A percentile compares a stretch with the other conserved stretches of the same genome.
phyloP scores from a whole-genome alignment of 92 coral and sea anemone species.

The Palythoa heliodiscus region DNA sequence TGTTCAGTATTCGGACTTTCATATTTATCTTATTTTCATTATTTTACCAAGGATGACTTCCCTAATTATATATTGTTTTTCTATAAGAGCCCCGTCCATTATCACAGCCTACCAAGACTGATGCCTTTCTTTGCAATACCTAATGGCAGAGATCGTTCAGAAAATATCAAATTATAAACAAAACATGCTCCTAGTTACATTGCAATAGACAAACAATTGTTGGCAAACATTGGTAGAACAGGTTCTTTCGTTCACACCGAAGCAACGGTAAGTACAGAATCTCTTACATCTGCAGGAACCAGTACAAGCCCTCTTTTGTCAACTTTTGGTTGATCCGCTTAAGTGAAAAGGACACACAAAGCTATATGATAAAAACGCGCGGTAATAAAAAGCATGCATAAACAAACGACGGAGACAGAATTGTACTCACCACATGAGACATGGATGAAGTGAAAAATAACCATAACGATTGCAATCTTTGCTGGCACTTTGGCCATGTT shows the following conservation, averaged over 20 bases:
- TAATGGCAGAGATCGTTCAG: neutral
- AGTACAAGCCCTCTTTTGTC: no score
- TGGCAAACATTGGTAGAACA: conserved; percentile 2
- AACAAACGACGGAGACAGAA: no score
- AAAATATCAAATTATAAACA: neutral
- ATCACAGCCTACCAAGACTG: neutral
- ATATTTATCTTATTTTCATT: neutral
- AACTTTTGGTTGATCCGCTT: no score
- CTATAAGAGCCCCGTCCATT: neutral
- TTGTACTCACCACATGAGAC: no score
- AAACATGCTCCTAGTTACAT: conserved; percentile 19
- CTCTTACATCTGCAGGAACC: no score
- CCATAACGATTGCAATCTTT: no score
- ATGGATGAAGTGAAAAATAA: no score
- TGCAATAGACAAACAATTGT: neutral
- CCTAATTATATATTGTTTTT: neutral
- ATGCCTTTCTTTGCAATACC: neutral
- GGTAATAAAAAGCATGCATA: no score
- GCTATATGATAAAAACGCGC: no score
- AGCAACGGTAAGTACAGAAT: no score
- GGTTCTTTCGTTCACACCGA: neutral
- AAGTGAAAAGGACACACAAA: no score
- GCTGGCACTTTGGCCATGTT: no score
- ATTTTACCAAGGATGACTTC: neutral
- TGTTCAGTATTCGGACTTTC: neutral